Evolutionary conservation across 1,140 invertebrate species (phyloP), one percentile per base, ranked within the genome.

Genomic region (Anastrepha obliqua): DNA sequence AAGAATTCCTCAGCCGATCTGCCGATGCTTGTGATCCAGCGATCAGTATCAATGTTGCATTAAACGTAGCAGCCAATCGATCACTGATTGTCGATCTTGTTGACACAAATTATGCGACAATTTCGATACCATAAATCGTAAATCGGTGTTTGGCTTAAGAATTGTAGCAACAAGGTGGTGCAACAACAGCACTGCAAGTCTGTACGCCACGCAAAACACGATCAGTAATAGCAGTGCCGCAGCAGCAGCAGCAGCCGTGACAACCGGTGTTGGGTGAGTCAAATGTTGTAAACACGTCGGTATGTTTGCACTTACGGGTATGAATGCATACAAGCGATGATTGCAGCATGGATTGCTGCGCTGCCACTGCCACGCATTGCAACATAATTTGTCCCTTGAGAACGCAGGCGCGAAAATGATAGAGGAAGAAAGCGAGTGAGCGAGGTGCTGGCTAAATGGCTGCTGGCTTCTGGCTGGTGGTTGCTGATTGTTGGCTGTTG

Each of bases 61-160:
- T 81, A 81, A 81, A 55, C 74, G 47, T 55, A 81, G 47, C 74
- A 81, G 74, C 74, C 74, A 81, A 81, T 81, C 74, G 74, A 81
- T 81, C 47, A 81, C 74, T 81, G 74, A 55, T 81, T 81, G 74
- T 55, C 20, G 47, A 81, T 81, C 74, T 81, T 81, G 74, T 81
- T 81, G 74, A 81, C 74, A 81, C 74, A 81, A 81, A 81, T 81
- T 81, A 81, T 81, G 74, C 74, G 74, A 81, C 74, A 51, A 81
- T 81, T 81, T 81, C 74, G 74, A 55, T 81, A 42, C 74, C 74
- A 81, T 81, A 81, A 81, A 81, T 58, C 74, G 74, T 81, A 81
- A 81, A 81, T 81, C 74, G 74, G 39, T 55, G 2, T 81, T 44
- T 42, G 47, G 74, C 67, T 81, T 81, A 81, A 81, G 74, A 81